Conservation (phyloP, 2,888 invertebrate genomes). For the Eurytoma adleriae region DNA sequence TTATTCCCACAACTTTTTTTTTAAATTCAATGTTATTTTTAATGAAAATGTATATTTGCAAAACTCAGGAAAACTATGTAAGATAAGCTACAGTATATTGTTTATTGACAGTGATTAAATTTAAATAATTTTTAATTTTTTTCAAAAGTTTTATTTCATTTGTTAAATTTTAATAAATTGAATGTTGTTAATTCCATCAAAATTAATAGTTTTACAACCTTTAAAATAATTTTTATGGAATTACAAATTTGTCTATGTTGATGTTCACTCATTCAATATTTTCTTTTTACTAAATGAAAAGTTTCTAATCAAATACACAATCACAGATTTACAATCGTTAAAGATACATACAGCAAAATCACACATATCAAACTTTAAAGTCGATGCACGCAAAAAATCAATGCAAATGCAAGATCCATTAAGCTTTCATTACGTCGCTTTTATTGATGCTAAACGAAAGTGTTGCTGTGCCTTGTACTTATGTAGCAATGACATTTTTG, state of each 20-base stretch:
- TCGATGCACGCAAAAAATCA: constrained; percentile 16
- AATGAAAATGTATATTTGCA: too few species aligned
- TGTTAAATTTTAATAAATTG: not conserved
- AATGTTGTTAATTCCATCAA: too few species aligned
- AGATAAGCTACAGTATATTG: not conserved
- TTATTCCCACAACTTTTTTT: constrained; percentile 13
- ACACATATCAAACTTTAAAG: constrained; percentile 37
- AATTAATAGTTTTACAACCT: not conserved
- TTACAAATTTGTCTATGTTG: not conserved
- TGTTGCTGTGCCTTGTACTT: not conserved
- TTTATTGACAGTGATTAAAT: not conserved
- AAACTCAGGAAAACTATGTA: not conserved
- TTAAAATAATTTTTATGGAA: not conserved
- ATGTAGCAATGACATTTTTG: constrained; percentile 2
- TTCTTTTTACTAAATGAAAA: constrained; percentile 15
- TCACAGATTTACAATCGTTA: constrained; percentile 52
- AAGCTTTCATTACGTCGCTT: constrained; percentile 27
- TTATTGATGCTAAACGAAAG: constrained; percentile 8
- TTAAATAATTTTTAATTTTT: constrained; percentile 3
- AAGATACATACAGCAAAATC: constrained; percentile 33
- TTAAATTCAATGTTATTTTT: too few species aligned
- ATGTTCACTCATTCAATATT: not conserved
- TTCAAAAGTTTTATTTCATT: not conserved
- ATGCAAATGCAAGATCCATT: constrained; percentile 33
- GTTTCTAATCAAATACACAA: constrained; percentile 43